Evolutionary conservation across 1,140 invertebrate species (phyloP).

Genomic region (Protaetia brevitarsis): DNA sequence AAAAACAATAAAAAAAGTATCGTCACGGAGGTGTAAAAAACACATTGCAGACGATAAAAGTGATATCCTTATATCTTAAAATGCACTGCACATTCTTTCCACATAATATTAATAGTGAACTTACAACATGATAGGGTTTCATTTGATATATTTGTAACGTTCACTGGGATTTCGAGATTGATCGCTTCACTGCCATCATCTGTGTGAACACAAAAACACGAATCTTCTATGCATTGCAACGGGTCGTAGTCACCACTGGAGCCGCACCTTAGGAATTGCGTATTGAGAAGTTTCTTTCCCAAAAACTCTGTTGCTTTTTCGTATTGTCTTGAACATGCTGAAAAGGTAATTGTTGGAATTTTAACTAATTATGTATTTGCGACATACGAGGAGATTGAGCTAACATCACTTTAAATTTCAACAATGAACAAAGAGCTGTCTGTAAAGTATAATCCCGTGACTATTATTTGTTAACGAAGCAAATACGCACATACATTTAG

Average conservation of each 20-base stretch:
- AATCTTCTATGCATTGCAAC: constrained; percentile 54
- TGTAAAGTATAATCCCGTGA: no score
- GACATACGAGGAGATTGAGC: no score
- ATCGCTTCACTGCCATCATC: constrained; percentile 48
- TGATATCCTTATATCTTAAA: no score
- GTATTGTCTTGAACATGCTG: constrained; percentile 53
- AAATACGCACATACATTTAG: no score
- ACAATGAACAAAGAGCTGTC: no score
- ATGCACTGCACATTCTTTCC: neutral
- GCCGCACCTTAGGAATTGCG: constrained; percentile 50
- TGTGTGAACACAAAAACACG: constrained; percentile 55
- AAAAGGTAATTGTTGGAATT: constrained; percentile 26
- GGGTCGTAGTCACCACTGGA: constrained; percentile 56
- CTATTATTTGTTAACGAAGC: no score
- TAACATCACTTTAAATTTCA: no score
- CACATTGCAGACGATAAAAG: no score
- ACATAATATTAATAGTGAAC: constrained; percentile 37
- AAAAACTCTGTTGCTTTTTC: constrained; percentile 41
- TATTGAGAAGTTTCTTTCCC: constrained; percentile 34
- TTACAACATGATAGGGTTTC: constrained; percentile 55
- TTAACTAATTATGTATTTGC: neutral
- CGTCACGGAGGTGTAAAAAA: no score
- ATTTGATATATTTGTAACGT: constrained; percentile 46
- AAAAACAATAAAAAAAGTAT: constrained; percentile 18
- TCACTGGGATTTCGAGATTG: constrained; percentile 41